Base-by-base conservation (phyloP, 2,888 invertebrate species). In the Limnephilus rhombicus region DNA sequence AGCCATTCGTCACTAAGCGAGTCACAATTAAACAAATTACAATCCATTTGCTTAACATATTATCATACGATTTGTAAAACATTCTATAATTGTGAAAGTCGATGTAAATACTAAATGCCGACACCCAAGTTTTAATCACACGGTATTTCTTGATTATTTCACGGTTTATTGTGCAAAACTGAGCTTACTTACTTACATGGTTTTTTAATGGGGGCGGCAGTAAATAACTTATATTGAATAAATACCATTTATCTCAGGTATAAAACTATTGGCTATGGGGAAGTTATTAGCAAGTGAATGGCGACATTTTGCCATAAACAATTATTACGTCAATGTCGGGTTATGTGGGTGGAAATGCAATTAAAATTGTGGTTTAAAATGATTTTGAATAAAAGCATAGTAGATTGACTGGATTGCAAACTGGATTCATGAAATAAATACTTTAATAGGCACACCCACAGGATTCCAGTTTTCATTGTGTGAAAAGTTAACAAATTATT, bases 11-110 rank as follows among this genome's bases (percentile, higher is more conserved):
- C 85, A 85, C 12, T 9, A 15, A 1, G 49, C 12, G 45, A 18
- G 85, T 45, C 29, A 41, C 85, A 37, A 85, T 85, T 85, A 24
- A 37, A 85, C 41, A n/a, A 85, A 85, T 85, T 85, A 85, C 41
- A 37, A 41, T 85, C 53, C 53, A 68, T 68, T 68, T 68, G 24
- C 24, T 68, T 68, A 49, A 49, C 18, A 68, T 68, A 24, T 68
- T 68, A 68, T 68, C 53, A 24, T n/a, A 41, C n/a, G 37, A 13
- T 85, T 45, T n/a, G 37, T 18, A n/a, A 85, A 41, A 85, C 85
- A 37, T 24, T 29, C n/a, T 24, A 49, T 85, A 85, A 85, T 85
- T n/a, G 37, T 85, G 53, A 24, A 68, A 68, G 53, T 68, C 18
- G 53, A 0, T 68, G 53, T 68, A 68, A 68, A 24, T 68, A 24